phyloP scores from a whole-genome alignment of 2,888 invertebrate species.

The Herminia tarsipennalis region DNA sequence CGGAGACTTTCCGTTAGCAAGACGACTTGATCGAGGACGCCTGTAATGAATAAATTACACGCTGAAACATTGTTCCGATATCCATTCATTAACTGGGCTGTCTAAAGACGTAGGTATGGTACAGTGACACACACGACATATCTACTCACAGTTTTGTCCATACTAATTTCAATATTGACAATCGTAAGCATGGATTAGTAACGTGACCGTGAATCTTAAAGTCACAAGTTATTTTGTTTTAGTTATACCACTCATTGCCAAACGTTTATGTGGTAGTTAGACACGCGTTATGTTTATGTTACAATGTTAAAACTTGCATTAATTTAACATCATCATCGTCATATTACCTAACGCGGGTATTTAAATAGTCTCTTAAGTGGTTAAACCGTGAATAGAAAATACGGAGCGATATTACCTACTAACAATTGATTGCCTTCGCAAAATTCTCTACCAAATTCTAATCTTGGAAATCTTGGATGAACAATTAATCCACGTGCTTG shows the following conservation, averaged over 20 bases:
- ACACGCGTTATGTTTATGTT: constrained; percentile 17
- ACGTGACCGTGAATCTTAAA: constrained; percentile 61
- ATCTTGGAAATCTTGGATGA: too few relatives aligned
- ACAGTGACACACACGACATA: constrained; percentile 32
- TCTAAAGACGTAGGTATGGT: constrained; percentile 55
- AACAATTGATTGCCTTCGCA: too few relatives aligned
- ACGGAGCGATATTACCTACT: too few relatives aligned
- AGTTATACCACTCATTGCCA: constrained; percentile 42
- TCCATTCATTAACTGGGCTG: constrained; percentile 75
- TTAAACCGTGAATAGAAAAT: too few relatives aligned
- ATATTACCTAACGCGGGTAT: neutral
- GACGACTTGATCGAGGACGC: constrained; percentile 78
- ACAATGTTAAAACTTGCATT: neutral
- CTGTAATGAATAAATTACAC: constrained; percentile 85
- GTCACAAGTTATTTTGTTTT: constrained; percentile 58
- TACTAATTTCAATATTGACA: constrained; percentile 76
- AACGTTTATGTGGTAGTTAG: constrained; percentile 24
- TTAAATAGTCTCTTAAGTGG: too few relatives aligned
- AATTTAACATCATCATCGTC: neutral
- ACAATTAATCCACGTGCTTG: too few relatives aligned
- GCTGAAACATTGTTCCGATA: constrained; percentile 83
- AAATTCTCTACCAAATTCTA: too few relatives aligned
- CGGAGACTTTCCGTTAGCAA: constrained; percentile 78
- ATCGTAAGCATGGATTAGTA: constrained; percentile 60
- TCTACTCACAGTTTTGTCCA: constrained; percentile 57